phyloP scores from a whole-genome alignment of 2,797 vertebrate genomes.

The Fistularia tabacaria region DNA sequence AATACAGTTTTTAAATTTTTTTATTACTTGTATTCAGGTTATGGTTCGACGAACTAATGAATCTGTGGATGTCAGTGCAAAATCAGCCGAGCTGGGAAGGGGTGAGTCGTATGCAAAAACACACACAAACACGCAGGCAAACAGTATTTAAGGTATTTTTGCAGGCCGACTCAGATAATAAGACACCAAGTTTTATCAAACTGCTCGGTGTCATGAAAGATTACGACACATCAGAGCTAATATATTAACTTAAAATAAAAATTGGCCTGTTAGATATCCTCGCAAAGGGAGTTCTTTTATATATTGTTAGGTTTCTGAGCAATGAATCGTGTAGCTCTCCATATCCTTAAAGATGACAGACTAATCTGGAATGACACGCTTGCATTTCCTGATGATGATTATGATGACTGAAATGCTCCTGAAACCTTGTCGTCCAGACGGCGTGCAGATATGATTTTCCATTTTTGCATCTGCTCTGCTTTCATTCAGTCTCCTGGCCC shows the following conservation, averaged over 20 bases:
- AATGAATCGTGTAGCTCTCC: slow-evolving; percentile 15
- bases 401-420: slow-evolving; percentile 38
- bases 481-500: slow-evolving; percentile 26
- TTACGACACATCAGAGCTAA: too few species aligned
- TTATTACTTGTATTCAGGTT: slow-evolving; percentile 74
- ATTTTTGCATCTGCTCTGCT: slow-evolving; percentile 24
- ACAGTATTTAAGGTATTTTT: not conserved
- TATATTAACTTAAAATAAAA: too few species aligned
- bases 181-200: not conserved
- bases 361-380: slow-evolving; percentile 27
- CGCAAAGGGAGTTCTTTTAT: not conserved
- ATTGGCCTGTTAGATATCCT: too few species aligned
- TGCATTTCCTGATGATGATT: slow-evolving; percentile 17
- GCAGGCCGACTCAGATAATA: not conserved
- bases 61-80: slow-evolving; percentile 92
- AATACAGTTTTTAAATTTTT: slow-evolving; percentile 10
- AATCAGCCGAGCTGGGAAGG: slow-evolving; percentile 98
- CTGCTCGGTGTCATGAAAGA: too few species aligned
- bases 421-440: slow-evolving; percentile 20
- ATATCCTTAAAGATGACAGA: slow-evolving; percentile 13
- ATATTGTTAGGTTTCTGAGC: slow-evolving; percentile 8
- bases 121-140: not conserved
- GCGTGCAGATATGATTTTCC: slow-evolving; percentile 49
- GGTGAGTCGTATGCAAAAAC: slow-evolving; percentile 71
- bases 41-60: slow-evolving; percentile 96